Percentiles rank a stretch among this genome's conserved stretches.
These are phyloP conservation scores for Amphipoea lucens DNA, from an alignment of 2,888 invertebrate species.

Conservation along the genomic window DNA sequence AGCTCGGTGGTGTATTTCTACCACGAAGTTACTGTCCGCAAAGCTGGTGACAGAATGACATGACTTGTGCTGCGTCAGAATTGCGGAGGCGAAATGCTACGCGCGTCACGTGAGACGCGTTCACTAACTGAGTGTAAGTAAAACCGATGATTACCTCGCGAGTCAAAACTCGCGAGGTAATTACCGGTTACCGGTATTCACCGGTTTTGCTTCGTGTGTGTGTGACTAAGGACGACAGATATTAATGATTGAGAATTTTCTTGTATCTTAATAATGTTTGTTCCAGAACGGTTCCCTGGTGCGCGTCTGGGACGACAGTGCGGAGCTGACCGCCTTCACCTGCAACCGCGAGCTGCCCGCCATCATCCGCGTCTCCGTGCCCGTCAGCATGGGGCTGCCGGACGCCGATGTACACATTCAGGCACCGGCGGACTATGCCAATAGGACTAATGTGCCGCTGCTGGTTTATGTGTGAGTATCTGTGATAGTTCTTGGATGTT, in stretches of 20 bases:
- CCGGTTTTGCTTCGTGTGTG: background rate
- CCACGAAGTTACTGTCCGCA: conserved; percentile 92
- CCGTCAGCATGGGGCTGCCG: conserved; percentile 91
- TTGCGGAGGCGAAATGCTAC: background rate
- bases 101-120: background rate
- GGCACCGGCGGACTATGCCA: conserved; percentile 93
- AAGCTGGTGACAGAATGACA: conserved; percentile 90
- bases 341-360: conserved; percentile 89
- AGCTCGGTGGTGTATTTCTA: conserved; percentile 91
- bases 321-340: conserved; percentile 87
- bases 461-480: conserved; percentile 94
- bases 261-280: background rate
- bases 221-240: background rate
- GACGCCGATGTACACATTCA: conserved; percentile 94
- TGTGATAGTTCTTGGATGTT: background rate
- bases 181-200: too few relatives aligned
- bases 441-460: conserved; percentile 94
- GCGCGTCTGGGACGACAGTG: conserved; percentile 92
- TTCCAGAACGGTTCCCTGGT: conserved; percentile 81
- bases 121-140: conserved; percentile 93
- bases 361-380: conserved; percentile 91
- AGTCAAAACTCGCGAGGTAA: too few relatives aligned
- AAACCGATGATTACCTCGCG: too few relatives aligned
- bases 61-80: conserved; percentile 96
- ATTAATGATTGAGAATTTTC: background rate